Conservation (phyloP, 1,140 invertebrate genomes). For the Calliopsis andreniformis region DNA sequence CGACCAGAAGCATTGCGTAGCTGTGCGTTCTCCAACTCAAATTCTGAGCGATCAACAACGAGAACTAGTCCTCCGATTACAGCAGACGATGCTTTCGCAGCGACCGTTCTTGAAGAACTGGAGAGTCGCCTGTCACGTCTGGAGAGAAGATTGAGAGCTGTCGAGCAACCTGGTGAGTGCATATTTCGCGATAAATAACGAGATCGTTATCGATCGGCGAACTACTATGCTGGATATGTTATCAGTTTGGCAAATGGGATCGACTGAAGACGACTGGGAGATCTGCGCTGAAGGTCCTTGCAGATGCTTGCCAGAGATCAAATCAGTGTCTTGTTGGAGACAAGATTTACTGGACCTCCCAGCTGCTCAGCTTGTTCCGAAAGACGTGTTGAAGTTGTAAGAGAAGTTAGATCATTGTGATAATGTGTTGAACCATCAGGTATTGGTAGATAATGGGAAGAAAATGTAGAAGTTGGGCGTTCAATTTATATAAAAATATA, state of each 20-base stretch:
- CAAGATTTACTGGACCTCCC: constrained; percentile 85
- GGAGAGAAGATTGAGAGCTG: constrained; percentile 86
- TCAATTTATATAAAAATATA: too few relatives aligned
- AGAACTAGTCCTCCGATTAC: not conserved
- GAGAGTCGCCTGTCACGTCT: constrained; percentile 77
- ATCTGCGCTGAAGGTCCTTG: constrained; percentile 87
- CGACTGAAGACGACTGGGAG: constrained; percentile 85
- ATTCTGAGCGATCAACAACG: constrained; percentile 1
- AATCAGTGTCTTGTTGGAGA: constrained; percentile 88
- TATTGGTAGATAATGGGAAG: too few relatives aligned
- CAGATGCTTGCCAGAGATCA: constrained; percentile 85
- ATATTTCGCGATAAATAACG: not conserved
- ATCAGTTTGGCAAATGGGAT: constrained; percentile 86
- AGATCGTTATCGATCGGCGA: not conserved
- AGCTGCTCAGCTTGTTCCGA: constrained; percentile 85
- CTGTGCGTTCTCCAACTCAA: constrained; percentile 2
- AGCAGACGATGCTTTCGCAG: not conserved
- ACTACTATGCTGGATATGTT: not conserved
- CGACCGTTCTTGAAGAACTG: constrained; percentile 66
- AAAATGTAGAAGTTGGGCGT: too few relatives aligned
- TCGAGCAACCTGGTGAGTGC: constrained; percentile 86
- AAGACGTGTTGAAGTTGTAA: constrained; percentile 87
- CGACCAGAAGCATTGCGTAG: not conserved
- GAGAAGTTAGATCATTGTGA: constrained; percentile 51
- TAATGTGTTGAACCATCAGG: not conserved